A percentile compares a stretch with the other conserved stretches of the same genome.
Conservation (phyloP, 2,888 invertebrate species). For the Xestoiulus laeticollis region DNA sequence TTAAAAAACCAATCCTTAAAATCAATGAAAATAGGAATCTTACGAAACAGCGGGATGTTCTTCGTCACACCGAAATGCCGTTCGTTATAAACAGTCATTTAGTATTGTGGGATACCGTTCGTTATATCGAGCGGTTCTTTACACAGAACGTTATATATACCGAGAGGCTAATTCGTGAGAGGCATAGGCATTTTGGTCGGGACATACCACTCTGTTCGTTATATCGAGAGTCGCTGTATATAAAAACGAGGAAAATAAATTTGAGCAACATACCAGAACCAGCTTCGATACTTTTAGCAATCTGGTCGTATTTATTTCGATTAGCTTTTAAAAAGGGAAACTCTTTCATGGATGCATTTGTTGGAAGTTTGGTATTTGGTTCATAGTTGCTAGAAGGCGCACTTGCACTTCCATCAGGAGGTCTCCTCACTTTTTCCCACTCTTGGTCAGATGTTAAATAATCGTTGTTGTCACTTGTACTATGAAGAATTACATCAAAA, state of each 20-base stretch:
- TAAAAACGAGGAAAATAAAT: background rate
- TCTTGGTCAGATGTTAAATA: constrained; percentile 17
- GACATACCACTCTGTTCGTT: too few species aligned
- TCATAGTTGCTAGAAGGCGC: background rate
- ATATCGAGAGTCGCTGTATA: too few species aligned
- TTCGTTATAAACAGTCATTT: too few species aligned
- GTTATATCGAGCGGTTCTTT: too few species aligned
- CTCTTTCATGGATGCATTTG: background rate
- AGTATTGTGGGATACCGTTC: too few species aligned
- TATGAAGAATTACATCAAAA: background rate
- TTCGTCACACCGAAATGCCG: too few species aligned
- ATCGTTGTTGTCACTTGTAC: background rate
- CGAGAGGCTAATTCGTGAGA: too few species aligned
- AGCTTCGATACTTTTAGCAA: background rate
- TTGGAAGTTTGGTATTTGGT: background rate
- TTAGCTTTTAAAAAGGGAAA: background rate
- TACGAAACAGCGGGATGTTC: too few species aligned
- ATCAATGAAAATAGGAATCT: too few species aligned
- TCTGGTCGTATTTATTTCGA: background rate
- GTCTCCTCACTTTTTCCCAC: constrained; percentile 38
- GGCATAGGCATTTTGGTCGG: too few species aligned
- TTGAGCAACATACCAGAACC: background rate
- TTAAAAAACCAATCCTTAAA: too few species aligned
- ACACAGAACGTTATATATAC: too few species aligned
- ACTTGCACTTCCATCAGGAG: background rate